Percentiles rank a stretch among this genome's conserved stretches.
Conservation (phyloP, 2,888 invertebrate species). For the Spicauda simplicius region DNA sequence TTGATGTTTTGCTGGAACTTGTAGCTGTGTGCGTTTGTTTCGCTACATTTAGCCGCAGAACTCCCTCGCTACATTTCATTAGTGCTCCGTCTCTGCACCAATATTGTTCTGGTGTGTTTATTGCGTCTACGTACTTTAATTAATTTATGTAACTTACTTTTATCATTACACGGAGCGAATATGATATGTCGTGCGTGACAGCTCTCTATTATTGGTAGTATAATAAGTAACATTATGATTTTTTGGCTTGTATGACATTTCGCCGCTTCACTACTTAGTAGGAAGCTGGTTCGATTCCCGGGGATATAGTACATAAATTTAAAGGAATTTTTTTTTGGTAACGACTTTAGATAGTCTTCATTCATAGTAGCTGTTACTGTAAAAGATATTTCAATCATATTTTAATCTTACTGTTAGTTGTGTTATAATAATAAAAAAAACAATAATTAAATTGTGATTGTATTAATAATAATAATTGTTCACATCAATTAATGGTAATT, state of each 20-base stretch:
- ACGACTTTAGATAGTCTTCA: no score
- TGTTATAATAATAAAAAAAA: no score
- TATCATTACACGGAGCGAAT: neutral
- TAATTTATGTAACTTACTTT: slow-evolving; percentile 69
- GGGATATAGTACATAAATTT: no score
- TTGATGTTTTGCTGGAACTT: slow-evolving; percentile 60
- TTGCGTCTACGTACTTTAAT: slow-evolving; percentile 69
- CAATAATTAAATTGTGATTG: no score
- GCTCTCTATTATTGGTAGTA: neutral
- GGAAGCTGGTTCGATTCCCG: no score
- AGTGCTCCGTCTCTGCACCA: slow-evolving; percentile 58
- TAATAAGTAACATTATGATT: no score
- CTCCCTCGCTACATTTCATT: slow-evolving; percentile 77
- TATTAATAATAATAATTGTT: neutral
- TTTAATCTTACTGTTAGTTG: no score
- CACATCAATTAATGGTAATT: neutral
- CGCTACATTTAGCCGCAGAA: slow-evolving; percentile 72
- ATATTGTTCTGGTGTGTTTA: slow-evolving; percentile 69
- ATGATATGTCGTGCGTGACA: neutral
- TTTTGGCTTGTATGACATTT: no score
- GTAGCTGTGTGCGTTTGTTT: slow-evolving; percentile 69
- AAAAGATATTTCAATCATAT: no score
- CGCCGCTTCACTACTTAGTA: no score
- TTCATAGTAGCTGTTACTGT: no score
- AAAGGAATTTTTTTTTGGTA: no score